phyloP scores from a whole-genome alignment of 2,113 vertebrate genomes.

The Apodemus sylvaticus region DNA sequence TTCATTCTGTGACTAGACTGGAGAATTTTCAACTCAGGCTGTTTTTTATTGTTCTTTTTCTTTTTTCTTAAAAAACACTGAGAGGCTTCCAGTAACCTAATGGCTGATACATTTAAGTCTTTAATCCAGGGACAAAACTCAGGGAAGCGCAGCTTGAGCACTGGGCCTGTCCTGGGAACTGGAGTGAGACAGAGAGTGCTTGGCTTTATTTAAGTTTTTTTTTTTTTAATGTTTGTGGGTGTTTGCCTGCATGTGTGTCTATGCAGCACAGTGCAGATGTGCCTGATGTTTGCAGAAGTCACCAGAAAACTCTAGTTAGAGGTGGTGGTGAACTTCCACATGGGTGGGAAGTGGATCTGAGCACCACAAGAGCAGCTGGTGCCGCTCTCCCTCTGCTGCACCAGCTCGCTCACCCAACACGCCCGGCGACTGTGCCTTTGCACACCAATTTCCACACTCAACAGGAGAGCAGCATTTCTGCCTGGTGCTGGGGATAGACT shows the following conservation, averaged over 20 bases:
- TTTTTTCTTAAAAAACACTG: background rate
- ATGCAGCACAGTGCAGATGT: background rate
- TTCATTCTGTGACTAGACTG: background rate
- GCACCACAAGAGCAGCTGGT: background rate
- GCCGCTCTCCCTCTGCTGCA: background rate
- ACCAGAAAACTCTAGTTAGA: background rate
- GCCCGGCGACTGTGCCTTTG: background rate
- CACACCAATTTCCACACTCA: background rate
- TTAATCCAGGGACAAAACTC: too few relatives aligned
- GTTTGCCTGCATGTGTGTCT: background rate
- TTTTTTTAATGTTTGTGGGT: background rate
- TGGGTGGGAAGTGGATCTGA: background rate
- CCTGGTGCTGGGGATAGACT: background rate
- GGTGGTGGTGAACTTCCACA: background rate
- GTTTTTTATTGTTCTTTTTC: too few relatives aligned
- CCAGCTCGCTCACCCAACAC: background rate
- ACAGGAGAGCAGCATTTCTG: background rate
- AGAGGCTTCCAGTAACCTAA: background rate
- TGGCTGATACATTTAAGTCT: background rate
- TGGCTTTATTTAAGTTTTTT: background rate
- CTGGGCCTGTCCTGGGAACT: background rate
- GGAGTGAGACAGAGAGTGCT: background rate
- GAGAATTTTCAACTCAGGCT: background rate
- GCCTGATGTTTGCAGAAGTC: background rate
- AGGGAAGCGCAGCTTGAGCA: too few relatives aligned